A percentile compares a stretch with the other conserved stretches of the same genome.
Conservation (phyloP, 2,888 invertebrate species). For the Ornithoptera priamus region DNA sequence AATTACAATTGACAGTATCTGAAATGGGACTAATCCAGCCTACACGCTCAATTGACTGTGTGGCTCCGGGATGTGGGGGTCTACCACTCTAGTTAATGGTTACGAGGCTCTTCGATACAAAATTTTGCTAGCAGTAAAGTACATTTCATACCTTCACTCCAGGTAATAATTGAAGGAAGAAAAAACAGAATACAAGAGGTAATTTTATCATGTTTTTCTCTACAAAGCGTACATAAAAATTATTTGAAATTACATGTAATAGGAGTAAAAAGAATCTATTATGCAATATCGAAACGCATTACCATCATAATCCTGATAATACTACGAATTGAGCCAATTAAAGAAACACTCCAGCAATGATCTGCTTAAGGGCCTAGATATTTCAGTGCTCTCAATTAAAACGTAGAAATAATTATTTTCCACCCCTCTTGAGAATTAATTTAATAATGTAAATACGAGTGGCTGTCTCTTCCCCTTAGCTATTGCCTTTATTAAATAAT, state of each 20-base stretch:
- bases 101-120: slow-evolving; percentile 1
- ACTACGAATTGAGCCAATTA: slow-evolving; percentile 33
- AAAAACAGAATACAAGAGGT: not conserved
- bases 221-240: no score
- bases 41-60: slow-evolving; percentile 67
- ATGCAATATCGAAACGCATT: not conserved
- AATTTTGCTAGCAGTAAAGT: not conserved
- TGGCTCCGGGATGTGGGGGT: slow-evolving; percentile 75
- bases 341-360: slow-evolving; percentile 50
- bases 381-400: slow-evolving; percentile 76
- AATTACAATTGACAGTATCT: slow-evolving; percentile 69
- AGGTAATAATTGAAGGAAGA: not conserved
- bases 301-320: slow-evolving; percentile 28
- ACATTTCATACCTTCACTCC: not conserved
- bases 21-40: slow-evolving; percentile 70
- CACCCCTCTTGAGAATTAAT: slow-evolving; percentile 74
- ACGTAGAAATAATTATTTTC: slow-evolving; percentile 73
- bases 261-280: no score
- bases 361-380: slow-evolving; percentile 66
- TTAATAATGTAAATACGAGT: slow-evolving; percentile 69
- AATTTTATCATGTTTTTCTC: not conserved
- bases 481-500: slow-evolving; percentile 48
- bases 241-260: no score
- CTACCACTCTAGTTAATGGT: slow-evolving; percentile 58
- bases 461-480: slow-evolving; percentile 49